These are phyloP conservation scores for Eilema depressum DNA, from an alignment of 2,888 invertebrate genomes.

Conservation along the genomic window DNA sequence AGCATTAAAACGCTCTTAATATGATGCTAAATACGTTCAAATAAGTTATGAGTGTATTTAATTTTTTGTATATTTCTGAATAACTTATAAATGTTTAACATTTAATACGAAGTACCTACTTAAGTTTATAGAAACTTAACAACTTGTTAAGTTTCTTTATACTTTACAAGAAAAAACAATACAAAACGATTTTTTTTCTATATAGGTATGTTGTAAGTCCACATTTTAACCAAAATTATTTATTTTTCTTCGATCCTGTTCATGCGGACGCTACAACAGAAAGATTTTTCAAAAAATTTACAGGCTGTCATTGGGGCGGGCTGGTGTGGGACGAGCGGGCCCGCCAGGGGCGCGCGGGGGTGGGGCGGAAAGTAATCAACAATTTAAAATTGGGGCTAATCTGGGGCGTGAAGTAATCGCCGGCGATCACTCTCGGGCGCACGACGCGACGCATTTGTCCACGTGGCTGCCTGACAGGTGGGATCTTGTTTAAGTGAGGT, in stretches of 20 bases:
- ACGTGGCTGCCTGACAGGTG: constrained; percentile 36
- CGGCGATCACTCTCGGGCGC: constrained; percentile 72
- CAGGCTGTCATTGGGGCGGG: constrained; percentile 72
- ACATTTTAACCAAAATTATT: background rate
- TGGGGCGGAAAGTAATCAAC: constrained; percentile 79
- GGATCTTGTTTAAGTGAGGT: constrained; percentile 24
- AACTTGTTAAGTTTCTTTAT: no score
- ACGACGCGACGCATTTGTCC: constrained; percentile 39
- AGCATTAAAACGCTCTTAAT: no score
- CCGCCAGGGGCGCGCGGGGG: constrained; percentile 43
- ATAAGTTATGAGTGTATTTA: no score
- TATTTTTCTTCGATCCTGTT: background rate
- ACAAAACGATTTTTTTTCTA: no score
- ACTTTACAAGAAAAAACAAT: no score
- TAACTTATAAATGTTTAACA: no score
- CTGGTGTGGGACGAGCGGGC: constrained; percentile 26
- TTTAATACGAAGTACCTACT: no score
- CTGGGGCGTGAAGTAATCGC: constrained; percentile 73
- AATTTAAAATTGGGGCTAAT: constrained; percentile 86
- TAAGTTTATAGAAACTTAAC: no score
- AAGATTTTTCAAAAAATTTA: constrained; percentile 75
- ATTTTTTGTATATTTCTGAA: no score
- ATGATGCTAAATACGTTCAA: no score
- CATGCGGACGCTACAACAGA: constrained; percentile 54
- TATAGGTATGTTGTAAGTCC: background rate